Conservation (phyloP, 2,797 vertebrate species). For the Taeniopygia guttata region DNA sequence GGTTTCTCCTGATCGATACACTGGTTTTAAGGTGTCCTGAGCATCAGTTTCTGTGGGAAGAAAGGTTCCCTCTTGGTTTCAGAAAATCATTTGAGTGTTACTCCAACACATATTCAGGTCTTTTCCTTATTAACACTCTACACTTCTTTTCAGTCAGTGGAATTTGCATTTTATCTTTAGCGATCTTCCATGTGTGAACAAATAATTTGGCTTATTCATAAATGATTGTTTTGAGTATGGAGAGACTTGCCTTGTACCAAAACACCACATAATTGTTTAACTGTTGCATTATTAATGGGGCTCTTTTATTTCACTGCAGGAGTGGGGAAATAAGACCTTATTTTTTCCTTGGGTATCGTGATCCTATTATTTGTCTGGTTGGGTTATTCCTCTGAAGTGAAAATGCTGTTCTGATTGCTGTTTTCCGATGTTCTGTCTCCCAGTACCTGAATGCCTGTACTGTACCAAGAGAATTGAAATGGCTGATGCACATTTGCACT, state of each 20-base stretch:
- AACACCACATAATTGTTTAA: neutral
- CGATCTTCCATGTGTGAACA: neutral
- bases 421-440: neutral
- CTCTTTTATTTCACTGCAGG: neutral
- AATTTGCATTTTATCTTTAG: neutral
- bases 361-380: neutral
- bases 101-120: neutral
- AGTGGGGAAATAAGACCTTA: neutral
- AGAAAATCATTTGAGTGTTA: neutral
- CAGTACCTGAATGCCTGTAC: neutral
- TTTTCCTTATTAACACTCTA: neutral
- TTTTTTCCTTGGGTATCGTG: neutral
- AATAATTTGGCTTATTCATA: neutral
- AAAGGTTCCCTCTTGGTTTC: neutral
- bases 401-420: neutral
- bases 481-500: slow-evolving; percentile 55
- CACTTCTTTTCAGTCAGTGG: neutral
- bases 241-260: slow-evolving; percentile 1
- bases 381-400: neutral
- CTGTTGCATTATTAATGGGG: neutral
- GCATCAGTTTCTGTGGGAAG: neutral
- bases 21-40: neutral
- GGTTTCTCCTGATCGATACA: neutral
- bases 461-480: neutral
- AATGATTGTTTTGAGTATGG: neutral